Base-by-base conservation (phyloP, 2,113 vertebrate genomes). In the Seriola aureovittata region DNA sequence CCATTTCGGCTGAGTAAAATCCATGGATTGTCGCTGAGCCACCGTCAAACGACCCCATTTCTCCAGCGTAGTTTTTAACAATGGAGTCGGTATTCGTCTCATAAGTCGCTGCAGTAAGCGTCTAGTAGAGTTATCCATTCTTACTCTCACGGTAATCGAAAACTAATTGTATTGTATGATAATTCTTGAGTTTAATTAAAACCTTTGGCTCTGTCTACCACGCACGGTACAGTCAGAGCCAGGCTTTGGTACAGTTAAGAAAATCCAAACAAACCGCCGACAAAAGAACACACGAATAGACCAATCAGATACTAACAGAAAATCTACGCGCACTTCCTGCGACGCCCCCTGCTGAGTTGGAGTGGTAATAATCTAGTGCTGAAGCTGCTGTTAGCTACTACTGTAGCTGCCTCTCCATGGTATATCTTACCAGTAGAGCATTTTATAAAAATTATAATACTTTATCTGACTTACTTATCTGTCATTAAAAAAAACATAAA, bases 1-100 rank as follows among this genome's bases (percentile, higher is more conserved):
- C 21, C 94, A 95, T 87, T 97, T 99, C 0, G 84, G 59, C 67
- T 94, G 92, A 0, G 32, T 87, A 13, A 94, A 94, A 67, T 97
- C 95, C 14, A 99, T 0, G 0, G 90, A 82, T 14, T 90, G 70
- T 23, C 95, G 92, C 52, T 97, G 96, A 0, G 21, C 52, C 52
- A 85, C 86, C 0, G 96, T 94, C 14, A 99, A 82, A 75, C 96
- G 96, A 3, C 87, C 93, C 98, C 98, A 99, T 2, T 92, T 86
- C 9, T 93, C 90, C 40, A 99, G 84, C 21, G 95, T 81, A 3
- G 34, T 17, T 78, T 81, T 82, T 1, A 97, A 90, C 81, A 93
- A 86, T 17, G 40, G 67, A 1, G 80, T 60, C 5, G 96, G 96
- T 19, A 97, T 96, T 92, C 93, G 96, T 17, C 95, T 76, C 0